Percentiles rank a stretch among this genome's conserved stretches.
Conservation (phyloP, 2,797 vertebrate species). For the Enteromius unitaeniatus region DNA sequence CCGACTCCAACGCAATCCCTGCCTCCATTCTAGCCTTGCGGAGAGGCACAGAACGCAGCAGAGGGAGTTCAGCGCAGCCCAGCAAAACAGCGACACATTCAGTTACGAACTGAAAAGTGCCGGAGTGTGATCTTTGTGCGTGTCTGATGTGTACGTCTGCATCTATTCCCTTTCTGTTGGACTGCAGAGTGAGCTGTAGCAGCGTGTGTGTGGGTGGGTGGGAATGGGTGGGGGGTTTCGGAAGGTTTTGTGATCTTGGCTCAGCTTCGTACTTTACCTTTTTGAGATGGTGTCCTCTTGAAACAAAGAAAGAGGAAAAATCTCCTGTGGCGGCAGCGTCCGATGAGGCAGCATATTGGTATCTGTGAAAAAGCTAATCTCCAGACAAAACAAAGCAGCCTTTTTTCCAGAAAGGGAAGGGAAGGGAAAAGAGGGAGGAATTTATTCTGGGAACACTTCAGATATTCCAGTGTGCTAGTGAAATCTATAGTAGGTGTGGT, state of each 20-base stretch:
- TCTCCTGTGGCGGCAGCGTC: conserved; percentile 63
- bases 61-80: conserved; percentile 50
- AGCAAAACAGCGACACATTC: conserved; percentile 13
- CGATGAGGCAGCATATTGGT: conserved; percentile 66
- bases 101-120: conserved; percentile 51
- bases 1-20: conserved; percentile 46
- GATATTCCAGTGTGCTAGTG: conserved; percentile 71
- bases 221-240: not conserved
- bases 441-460: conserved; percentile 67
- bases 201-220: conserved; percentile 29
- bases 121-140: conserved; percentile 62
- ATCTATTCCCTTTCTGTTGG: conserved; percentile 42
- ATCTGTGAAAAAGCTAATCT: conserved; percentile 66
- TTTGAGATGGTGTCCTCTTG: conserved; percentile 57
- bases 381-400: conserved; percentile 51
- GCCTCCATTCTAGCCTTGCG: conserved; percentile 79
- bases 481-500: conserved; percentile 73
- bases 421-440: conserved; percentile 62
- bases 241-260: conserved; percentile 59
- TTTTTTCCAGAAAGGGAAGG: conserved; percentile 73
- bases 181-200: conserved; percentile 29
- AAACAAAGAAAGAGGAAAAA: conserved; percentile 53
- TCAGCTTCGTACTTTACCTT: conserved; percentile 54
- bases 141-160: conserved; percentile 43
- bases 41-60: conserved; percentile 62